Evolutionary conservation across 2,113 vertebrate species (phyloP), one percentile per base, ranked within the genome.

Genomic region (Neodontobutis hainanensis): DNA sequence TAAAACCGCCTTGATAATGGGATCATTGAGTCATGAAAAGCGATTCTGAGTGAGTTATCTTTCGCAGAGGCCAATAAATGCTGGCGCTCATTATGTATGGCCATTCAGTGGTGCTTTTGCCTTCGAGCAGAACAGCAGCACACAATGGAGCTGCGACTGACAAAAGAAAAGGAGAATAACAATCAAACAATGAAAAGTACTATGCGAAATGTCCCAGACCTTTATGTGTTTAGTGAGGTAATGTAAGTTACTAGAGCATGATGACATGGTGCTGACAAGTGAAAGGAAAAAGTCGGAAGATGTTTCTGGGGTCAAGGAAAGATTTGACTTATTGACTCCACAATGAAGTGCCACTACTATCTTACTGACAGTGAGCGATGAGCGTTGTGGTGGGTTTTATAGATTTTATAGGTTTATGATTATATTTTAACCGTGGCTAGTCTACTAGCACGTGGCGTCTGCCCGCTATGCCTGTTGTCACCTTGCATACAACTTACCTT

Each of bases 21-120:
- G 86, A 83, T 83, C 78, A 57, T 67, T 80, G 77, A 87, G 73
- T 84, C 87, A 86, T 85, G 86, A 84, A 82, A 84, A 85, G 71
- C 57, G 70, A 70, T 77, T 82, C 57, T 68, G 59, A 78, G 69
- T 34, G n/a, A 77, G 70, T 80, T 80, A 69, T 86, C 74, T 73
- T 77, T 65, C 50, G 35, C 45, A 5, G 73, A 64, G 76, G 73
- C 73, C 72, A 48, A 67, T 80, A 80, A 83, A 81, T 71, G 82
- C 71, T 58, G 73, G 27, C 59, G n/a, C 60, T 82, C 78, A 83
- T 88, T 90, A 78, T 88, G 84, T 73, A 45, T 56, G 77, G 68
- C 70, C 68, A 75, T 76, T 68, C 67, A 45, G 65, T 55, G 69
- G 56, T 51, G 72, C 67, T 56, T 73, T 61, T 58, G 79, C 85